phyloP scores from a whole-genome alignment of 2,888 invertebrate genomes.

The Drosophila sordidapex region DNA sequence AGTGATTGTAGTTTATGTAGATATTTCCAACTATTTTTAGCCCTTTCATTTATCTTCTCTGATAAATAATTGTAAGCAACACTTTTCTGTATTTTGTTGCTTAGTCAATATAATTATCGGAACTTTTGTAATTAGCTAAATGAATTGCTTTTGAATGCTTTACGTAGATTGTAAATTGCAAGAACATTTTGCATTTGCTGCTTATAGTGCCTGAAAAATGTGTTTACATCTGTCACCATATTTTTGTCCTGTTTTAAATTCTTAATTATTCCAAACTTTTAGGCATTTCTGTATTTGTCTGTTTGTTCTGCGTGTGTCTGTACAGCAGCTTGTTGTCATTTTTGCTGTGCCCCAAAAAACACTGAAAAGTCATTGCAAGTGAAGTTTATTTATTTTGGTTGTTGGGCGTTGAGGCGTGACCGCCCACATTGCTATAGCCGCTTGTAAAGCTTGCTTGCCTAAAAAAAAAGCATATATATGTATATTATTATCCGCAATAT shows the following conservation, averaged over 20 bases:
- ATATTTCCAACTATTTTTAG: background rate
- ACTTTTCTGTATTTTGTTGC: conserved; percentile 1
- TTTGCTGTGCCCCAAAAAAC: conserved; percentile 30
- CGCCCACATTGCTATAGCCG: conserved; percentile 21
- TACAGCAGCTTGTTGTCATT: conserved; percentile 12
- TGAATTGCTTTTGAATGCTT: background rate
- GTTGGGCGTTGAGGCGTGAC: conserved; percentile 25
- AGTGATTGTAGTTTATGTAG: conserved; percentile 9
- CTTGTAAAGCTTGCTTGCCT: conserved; percentile 31
- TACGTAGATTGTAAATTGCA: background rate
- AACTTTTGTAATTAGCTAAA: background rate
- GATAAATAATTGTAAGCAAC: background rate
- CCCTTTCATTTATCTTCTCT: background rate
- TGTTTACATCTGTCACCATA: background rate
- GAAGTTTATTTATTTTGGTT: conserved; percentile 69
- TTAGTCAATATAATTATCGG: background rate
- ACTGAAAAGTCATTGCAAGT: conserved; percentile 49
- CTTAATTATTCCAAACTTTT: background rate
- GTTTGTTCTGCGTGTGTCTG: conserved; percentile 1
- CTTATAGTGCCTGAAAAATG: background rate
- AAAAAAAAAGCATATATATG: conserved; percentile 10
- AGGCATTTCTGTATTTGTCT: conserved; percentile 6
- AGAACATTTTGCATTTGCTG: background rate
- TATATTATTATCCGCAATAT: conserved; percentile 13
- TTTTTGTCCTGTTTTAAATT: background rate